phyloP scores from a whole-genome alignment of 37 sponge, comb jelly and placozoan species.

The Halichondria panicea region DNA sequence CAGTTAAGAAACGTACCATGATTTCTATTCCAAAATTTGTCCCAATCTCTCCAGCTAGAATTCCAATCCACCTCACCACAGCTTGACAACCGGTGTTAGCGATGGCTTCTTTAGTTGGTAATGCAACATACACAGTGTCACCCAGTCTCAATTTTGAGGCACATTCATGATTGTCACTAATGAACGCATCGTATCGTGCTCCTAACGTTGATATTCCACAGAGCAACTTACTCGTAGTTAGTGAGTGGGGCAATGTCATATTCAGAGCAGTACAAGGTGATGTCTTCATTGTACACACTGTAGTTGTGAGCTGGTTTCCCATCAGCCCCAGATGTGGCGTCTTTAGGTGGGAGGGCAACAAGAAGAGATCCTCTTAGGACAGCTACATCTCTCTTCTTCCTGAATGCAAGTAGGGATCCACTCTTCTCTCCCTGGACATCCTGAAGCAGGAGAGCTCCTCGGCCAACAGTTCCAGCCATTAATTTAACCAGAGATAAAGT shows the following conservation, averaged over 20 bases:
- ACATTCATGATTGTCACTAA: conserved; percentile 6
- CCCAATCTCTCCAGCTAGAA: conserved; percentile 17
- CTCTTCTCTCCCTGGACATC: conserved; percentile 20
- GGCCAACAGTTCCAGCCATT: too few relatives aligned
- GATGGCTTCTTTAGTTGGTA: conserved; percentile 4
- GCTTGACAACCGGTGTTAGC: conserved; percentile 1
- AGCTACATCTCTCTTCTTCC: too few relatives aligned
- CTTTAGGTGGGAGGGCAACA: neutral
- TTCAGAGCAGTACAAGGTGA: neutral
- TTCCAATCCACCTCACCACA: conserved; percentile 34
- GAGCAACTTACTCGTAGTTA: conserved; percentile 5
- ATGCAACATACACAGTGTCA: conserved; percentile 19
- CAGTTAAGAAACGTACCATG: conserved; percentile 22
- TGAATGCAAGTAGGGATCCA: too few relatives aligned
- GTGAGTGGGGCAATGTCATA: conserved; percentile 32
- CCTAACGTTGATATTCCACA: neutral
- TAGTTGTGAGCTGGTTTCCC: conserved; percentile 12
- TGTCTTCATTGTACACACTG: neutral
- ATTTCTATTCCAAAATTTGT: conserved; percentile 74
- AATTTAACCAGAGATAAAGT: too few relatives aligned
- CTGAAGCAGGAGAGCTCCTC: too few relatives aligned
- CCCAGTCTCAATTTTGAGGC: conserved; percentile 16
- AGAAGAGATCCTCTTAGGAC: neutral
- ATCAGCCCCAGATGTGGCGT: conserved; percentile 1
- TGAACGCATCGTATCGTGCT: conserved; percentile 10